Conservation (phyloP, 2,797 vertebrate species). For the Carapus acus region DNA sequence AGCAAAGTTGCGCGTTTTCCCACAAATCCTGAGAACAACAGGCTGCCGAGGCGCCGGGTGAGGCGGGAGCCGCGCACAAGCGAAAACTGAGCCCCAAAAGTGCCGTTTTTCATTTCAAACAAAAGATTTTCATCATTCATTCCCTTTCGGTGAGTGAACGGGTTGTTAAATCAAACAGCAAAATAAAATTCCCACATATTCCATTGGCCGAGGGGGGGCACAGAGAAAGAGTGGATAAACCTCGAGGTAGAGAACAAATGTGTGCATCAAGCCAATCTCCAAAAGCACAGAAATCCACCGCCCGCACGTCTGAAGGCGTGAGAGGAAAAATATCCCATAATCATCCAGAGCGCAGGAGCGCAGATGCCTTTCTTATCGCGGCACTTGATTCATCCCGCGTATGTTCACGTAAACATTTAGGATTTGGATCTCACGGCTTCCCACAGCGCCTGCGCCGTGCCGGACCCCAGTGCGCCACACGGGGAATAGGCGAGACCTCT, state of each 20-base stretch:
- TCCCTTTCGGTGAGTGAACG: slow-evolving; percentile 31
- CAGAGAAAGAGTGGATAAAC: slow-evolving; percentile 19
- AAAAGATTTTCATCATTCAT: slow-evolving; percentile 58
- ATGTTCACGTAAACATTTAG: too few relatives aligned
- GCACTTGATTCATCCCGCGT: too few relatives aligned
- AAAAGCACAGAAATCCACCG: slow-evolving; percentile 45
- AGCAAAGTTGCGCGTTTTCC: slow-evolving; percentile 61
- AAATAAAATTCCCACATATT: slow-evolving; percentile 28
- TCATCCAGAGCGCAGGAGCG: slow-evolving; percentile 38
- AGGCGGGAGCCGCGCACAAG: slow-evolving; percentile 56
- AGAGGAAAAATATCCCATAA: slow-evolving; percentile 36
- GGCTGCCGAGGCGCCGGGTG: slow-evolving; percentile 58
- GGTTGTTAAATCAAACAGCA: slow-evolving; percentile 9
- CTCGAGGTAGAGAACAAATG: slow-evolving; percentile 33
- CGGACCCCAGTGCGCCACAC: slow-evolving; percentile 49
- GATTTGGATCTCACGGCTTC: slow-evolving; percentile 7
- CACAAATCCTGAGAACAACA: slow-evolving; percentile 57
- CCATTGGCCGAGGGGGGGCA: slow-evolving; percentile 19
- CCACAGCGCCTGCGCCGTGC: slow-evolving; percentile 41
- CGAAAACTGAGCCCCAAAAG: slow-evolving; percentile 52
- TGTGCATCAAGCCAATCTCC: slow-evolving; percentile 55
- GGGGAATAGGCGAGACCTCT: slow-evolving; percentile 48
- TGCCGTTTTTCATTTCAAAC: slow-evolving; percentile 68
- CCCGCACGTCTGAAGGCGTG: slow-evolving; percentile 36
- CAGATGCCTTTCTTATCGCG: background rate